Evolutionary conservation across 2,888 invertebrate genomes (phyloP), one percentile per base, ranked within the genome.

Genomic region (Gryllus longicercus): DNA sequence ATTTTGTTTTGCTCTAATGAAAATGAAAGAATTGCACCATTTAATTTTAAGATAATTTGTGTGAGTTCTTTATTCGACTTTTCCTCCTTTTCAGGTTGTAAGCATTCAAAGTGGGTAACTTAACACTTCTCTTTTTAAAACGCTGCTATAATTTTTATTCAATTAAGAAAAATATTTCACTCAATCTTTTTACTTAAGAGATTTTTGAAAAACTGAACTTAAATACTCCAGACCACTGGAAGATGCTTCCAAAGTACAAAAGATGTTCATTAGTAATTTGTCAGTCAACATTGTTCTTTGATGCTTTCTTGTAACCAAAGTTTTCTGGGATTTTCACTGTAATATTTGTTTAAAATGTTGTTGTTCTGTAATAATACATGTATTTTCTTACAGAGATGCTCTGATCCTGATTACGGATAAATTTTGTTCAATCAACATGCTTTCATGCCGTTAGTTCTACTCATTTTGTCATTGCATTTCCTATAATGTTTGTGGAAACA

Each of bases 231-330:
- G 63, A 63, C 63, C 63, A 63, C 63, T 63, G 63, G 63, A n/a
- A 63, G 63, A 63, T 18, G 12, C 63, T 63, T 63, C n/a, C 63
- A 63, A 18, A 38, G 38, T 38, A 38, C 38, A 38, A 18, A 63
- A n/a, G 12, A 63, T 63, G 63, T 63, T 63, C 63, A 63, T 63
- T 63, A 63, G 63, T 63, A 63, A 63, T 63, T 63, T 63, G 63
- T 63, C 63, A 63, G 14, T 63, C 16, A 63, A n/a, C 63, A 18
- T 63, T 63, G 14, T 14, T 63, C 63, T 63, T 63, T 63, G 63
- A 63, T 63, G 14, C 63, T 63, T 63, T 38, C 38, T 38, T 63
- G 63, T 63, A 14, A 63, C 14, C n/a, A 63, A 63, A 63, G 14
- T n/a, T n/a, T 18, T 63, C 63, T 63, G 14, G 63, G 63, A 63